Evolutionary conservation across 2,113 vertebrate genomes (phyloP), one percentile per base, ranked within the genome.

Genomic region (Athene noctua): DNA sequence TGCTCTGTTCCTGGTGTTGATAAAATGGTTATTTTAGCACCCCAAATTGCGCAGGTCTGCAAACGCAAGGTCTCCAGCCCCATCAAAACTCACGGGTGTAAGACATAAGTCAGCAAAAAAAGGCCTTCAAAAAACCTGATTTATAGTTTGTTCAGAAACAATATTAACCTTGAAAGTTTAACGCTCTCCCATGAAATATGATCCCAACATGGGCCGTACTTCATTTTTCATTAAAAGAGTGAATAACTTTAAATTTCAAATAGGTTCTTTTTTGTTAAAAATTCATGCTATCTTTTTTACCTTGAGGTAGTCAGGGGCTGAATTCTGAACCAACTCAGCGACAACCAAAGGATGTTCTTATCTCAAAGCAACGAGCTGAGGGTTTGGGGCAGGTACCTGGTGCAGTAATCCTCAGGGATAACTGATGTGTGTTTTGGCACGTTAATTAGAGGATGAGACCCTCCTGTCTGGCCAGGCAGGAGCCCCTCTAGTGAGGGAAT

Each of bases 401-500:
- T 57, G 54, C 15, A 21, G 55, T 34, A 88, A 21, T 71, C 61
- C 38, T 55, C 0, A 0, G 66, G 58, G 40, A 30, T 30, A 68
- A 59, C 15, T 21, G 14, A 10, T 30, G 27, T 20, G 14, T 20
- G 5, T 73, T 88, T 90, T 86, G n/a, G 26, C 8, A 44, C 0
- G 0, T 67, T 70, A 80, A 38, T 77, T 63, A 86, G 26, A 51
- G 44, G 23, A 67, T 66, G 67, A 86, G 13, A 16, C 15, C 29
- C 32, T 4, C 11, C 55, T 91, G 13, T 27, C 16, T 6, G 47
- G 44, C 21, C 59, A 74, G 58, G 46, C n/a, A 23, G 55, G 57
- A 86, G 6, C 21, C 11, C 14, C 0, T 2, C 3, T 8, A 14
- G 5, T 0, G 2, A 89, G 49, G 36, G 7, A 80, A 16, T 0